Percentiles rank a stretch among this genome's conserved stretches.
Evolutionary conservation across 2,888 invertebrate species (phyloP).

Genomic region (Drepana falcataria): DNA sequence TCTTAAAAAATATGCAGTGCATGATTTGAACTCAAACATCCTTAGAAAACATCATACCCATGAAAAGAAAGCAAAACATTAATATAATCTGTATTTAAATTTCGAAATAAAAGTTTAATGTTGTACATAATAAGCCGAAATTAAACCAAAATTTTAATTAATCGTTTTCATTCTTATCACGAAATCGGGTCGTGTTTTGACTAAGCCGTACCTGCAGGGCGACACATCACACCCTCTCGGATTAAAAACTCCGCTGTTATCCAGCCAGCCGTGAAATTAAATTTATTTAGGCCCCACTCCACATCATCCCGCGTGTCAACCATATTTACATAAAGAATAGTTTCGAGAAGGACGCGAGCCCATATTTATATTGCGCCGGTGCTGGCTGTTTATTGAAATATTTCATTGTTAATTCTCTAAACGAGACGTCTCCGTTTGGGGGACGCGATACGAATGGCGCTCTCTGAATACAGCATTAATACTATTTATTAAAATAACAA

Average conservation of each 20-base stretch:
- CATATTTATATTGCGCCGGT: constrained; percentile 68
- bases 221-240: constrained; percentile 50
- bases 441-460: constrained; percentile 52
- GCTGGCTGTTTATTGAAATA: constrained; percentile 70
- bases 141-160: constrained; percentile 38
- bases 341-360: constrained; percentile 62
- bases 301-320: constrained; percentile 63
- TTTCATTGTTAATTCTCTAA: constrained; percentile 73
- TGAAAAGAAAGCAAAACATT: too few species aligned
- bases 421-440: constrained; percentile 53
- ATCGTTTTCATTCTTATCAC: constrained; percentile 42
- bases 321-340: constrained; percentile 72
- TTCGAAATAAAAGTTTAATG: neutral
- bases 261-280: constrained; percentile 65
- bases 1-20: too few species aligned
- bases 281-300: constrained; percentile 72
- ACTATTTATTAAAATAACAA: constrained; percentile 73
- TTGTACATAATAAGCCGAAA: neutral
- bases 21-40: too few species aligned
- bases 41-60: too few species aligned
- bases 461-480: constrained; percentile 59
- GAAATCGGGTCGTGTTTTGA: constrained; percentile 35
- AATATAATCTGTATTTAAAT: too few species aligned
- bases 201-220: constrained; percentile 45
- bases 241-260: constrained; percentile 54